These are phyloP conservation scores for Tyrannus savana DNA, from an alignment of 2,113 vertebrate genomes.

Conservation along the genomic window DNA sequence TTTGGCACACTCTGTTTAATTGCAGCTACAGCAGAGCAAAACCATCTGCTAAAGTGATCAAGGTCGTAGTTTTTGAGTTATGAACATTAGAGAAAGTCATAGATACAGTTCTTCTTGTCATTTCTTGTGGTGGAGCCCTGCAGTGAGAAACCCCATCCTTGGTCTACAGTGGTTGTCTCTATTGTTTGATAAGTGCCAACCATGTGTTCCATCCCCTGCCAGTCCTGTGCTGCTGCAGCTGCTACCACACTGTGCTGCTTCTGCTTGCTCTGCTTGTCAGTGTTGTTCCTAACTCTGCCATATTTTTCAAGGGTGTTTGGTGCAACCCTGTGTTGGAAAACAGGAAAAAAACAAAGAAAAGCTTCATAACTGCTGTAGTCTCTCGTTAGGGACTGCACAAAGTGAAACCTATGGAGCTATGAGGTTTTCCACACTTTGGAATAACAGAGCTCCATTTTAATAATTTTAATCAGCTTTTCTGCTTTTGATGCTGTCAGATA, in stretches of 20 bases:
- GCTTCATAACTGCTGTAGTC: background rate
- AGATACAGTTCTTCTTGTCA: conserved; percentile 40
- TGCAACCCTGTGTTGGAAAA: background rate
- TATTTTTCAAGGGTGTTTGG: conserved; percentile 30
- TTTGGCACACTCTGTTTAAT: conserved; percentile 66
- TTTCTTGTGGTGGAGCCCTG: background rate
- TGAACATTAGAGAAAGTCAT: conserved; percentile 49
- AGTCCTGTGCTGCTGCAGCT: background rate
- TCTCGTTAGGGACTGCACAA: background rate
- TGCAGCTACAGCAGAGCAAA: conserved; percentile 61
- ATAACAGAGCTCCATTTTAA: background rate
- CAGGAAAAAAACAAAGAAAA: background rate
- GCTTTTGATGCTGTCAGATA: background rate
- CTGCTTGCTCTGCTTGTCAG: background rate
- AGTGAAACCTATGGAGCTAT: background rate
- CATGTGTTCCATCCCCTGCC: conserved; percentile 23
- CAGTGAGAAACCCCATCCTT: background rate
- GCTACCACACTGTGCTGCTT: background rate
- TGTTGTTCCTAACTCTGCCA: background rate
- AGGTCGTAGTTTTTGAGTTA: conserved; percentile 58
- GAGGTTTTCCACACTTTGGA: background rate
- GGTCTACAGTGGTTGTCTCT: background rate
- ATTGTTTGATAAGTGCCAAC: background rate
- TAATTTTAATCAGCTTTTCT: background rate
- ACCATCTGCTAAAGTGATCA: conserved; percentile 68